These are phyloP conservation scores for Drosophila mimica DNA, from an alignment of 2,888 invertebrate species.

Conservation along the genomic window DNA sequence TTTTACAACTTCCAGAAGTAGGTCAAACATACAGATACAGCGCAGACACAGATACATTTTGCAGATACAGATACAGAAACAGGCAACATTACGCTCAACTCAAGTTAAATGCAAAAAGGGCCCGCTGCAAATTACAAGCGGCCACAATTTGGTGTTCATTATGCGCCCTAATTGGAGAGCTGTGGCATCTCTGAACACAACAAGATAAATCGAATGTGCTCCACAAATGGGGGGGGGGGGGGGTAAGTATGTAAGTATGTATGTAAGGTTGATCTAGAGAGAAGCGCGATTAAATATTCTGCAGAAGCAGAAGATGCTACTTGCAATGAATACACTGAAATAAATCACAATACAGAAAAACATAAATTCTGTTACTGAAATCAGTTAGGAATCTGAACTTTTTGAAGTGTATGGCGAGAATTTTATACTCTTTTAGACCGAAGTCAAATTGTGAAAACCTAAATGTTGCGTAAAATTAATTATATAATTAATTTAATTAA, in stretches of 20 bases:
- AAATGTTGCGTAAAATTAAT: background rate
- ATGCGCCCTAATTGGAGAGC: conserved; percentile 58
- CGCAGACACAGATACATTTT: conserved; percentile 19
- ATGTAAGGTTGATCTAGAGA: background rate
- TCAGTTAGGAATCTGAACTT: background rate
- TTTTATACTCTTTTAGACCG: background rate
- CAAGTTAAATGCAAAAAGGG: conserved; percentile 41
- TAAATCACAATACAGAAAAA: background rate
- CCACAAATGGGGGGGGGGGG: background rate
- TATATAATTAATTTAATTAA: too few relatives aligned
- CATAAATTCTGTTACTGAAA: too few relatives aligned
- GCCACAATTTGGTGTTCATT: conserved; percentile 63
- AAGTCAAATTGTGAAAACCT: background rate
- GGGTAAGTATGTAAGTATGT: background rate
- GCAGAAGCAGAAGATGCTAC: background rate
- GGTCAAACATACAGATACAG: conserved; percentile 62
- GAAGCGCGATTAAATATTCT: background rate
- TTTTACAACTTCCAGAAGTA: conserved; percentile 73
- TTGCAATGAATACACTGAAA: background rate
- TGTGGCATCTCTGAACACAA: conserved; percentile 3
- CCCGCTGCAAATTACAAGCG: conserved; percentile 41
- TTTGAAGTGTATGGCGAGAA: background rate
- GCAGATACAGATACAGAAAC: background rate
- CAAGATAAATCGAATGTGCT: background rate
- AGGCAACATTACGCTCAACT: conserved; percentile 8